These are phyloP conservation scores for Macroramphosus scolopax DNA, from an alignment of 2,797 vertebrate species.

Conservation along the genomic window DNA sequence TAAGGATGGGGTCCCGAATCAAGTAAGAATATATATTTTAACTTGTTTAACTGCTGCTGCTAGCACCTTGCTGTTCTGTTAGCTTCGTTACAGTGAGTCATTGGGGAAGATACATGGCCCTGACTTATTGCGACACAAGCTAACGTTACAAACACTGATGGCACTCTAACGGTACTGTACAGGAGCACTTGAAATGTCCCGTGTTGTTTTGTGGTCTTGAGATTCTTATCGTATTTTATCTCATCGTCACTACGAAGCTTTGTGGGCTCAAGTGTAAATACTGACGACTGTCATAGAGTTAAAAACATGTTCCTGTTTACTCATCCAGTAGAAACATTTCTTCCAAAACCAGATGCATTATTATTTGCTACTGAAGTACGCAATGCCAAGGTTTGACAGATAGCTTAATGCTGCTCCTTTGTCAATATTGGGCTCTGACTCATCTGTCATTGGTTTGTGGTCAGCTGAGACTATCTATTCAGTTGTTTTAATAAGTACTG, in stretches of 20 bases:
- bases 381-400: no score
- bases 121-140: constrained; percentile 73
- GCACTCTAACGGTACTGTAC: background rate
- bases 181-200: background rate
- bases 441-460: no score
- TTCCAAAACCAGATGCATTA: no score
- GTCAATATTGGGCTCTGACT: no score
- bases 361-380: no score
- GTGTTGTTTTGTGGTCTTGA: background rate
- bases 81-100: constrained; percentile 42
- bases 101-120: constrained; percentile 50
- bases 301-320: background rate
- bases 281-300: background rate
- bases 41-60: background rate
- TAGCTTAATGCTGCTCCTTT: no score
- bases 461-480: no score
- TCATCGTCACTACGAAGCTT: background rate
- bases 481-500: no score
- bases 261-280: background rate
- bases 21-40: constrained; percentile 68
- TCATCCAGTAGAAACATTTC: constrained; percentile 19
- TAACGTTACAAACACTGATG: constrained; percentile 26
- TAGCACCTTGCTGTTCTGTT: background rate
- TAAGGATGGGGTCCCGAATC: constrained; percentile 79
- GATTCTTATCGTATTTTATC: no score